phyloP scores from a whole-genome alignment of 2,797 vertebrate species.

The Lagocephalus sceleratus region DNA sequence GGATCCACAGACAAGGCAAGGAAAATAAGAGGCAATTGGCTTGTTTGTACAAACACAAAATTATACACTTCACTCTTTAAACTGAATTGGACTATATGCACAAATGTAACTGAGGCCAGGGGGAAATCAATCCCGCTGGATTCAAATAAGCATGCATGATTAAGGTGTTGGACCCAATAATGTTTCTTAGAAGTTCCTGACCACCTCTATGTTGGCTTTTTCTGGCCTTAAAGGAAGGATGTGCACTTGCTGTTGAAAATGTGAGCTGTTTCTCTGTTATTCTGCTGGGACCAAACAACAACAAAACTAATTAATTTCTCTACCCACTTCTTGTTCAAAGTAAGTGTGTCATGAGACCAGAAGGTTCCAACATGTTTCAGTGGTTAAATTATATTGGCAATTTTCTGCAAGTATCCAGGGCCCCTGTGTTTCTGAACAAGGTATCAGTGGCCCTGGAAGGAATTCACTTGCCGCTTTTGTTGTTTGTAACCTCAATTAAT shows the following conservation, averaged over 20 bases:
- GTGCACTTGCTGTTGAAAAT: neutral
- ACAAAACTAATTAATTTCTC: conserved; percentile 43
- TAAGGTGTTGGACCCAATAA: neutral
- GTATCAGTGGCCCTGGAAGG: conserved; percentile 42
- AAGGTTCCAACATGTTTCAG: conserved; percentile 36
- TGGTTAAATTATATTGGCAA: conserved; percentile 43
- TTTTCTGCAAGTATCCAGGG: conserved; percentile 48
- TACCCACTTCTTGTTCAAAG: conserved; percentile 33
- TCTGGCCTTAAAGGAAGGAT: neutral
- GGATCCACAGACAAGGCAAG: no score
- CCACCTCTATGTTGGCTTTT: no score
- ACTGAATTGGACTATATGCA: neutral
- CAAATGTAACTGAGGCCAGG: neutral
- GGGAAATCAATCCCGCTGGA: neutral
- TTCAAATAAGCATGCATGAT: neutral
- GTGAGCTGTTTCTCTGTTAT: conserved; percentile 2
- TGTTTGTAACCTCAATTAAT: conserved; percentile 65
- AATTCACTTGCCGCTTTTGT: conserved; percentile 51
- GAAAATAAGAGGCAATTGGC: no score
- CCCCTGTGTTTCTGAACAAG: conserved; percentile 61
- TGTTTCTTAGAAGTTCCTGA: no score
- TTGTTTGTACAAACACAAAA: no score
- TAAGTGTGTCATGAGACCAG: conserved; percentile 8
- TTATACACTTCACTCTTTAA: conserved; percentile 3
- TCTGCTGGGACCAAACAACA: conserved; percentile 2